These are phyloP conservation scores for Isotomurus palustris DNA, from an alignment of 2,888 invertebrate genomes.

Conservation along the genomic window DNA sequence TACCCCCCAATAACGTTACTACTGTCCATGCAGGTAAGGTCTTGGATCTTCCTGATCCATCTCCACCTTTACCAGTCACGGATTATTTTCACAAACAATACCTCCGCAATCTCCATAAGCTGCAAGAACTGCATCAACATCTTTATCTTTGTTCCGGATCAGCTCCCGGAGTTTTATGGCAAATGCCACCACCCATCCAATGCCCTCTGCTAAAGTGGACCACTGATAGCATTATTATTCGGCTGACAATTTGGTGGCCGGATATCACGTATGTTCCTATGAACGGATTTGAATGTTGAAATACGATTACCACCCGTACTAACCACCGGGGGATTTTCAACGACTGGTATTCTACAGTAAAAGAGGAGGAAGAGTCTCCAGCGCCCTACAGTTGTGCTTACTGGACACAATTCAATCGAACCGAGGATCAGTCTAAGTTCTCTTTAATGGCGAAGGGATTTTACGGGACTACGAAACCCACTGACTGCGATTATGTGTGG, in stretches of 20 bases:
- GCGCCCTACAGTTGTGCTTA: no score
- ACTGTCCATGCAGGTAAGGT: no score
- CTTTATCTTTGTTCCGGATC: not conserved
- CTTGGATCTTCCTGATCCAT: no score
- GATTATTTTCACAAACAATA: no score
- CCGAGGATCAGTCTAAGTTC: no score
- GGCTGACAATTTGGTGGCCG: slow-evolving; percentile 1
- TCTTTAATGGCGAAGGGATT: no score
- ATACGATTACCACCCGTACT: not conserved
- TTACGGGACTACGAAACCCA: no score
- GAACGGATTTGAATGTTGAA: not conserved
- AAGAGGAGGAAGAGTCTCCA: not conserved
- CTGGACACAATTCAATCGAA: not conserved
- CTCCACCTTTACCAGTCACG: no score
- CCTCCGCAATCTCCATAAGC: no score
- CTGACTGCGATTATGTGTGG: not conserved
- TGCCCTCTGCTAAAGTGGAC: not conserved
- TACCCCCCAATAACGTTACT: no score
- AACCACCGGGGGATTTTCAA: not conserved
- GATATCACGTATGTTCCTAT: not conserved
- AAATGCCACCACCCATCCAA: not conserved
- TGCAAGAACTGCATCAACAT: no score
- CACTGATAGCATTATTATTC: not conserved
- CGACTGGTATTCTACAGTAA: not conserved
- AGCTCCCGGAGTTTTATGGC: not conserved